These are phyloP conservation scores for Pheosia tremula DNA, from an alignment of 2,888 invertebrate species.

Conservation along the genomic window DNA sequence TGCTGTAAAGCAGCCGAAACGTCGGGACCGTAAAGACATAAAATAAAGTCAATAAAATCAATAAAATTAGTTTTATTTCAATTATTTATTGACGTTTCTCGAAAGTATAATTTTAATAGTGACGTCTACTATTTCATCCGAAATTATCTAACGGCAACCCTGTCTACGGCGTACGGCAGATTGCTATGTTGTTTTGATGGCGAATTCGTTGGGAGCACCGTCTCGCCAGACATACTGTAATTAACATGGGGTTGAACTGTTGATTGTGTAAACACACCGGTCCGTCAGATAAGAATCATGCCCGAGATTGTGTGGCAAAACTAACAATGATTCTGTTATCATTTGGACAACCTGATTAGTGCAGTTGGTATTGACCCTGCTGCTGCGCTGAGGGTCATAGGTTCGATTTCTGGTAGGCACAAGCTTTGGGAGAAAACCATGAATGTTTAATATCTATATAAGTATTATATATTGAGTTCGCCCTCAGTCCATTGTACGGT, in stretches of 20 bases:
- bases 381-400: too few relatives aligned
- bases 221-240: constrained; percentile 30
- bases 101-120: not conserved
- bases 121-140: not conserved
- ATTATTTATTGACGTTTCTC: not conserved
- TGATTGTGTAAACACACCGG: not conserved
- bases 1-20: too few relatives aligned
- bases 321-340: not conserved
- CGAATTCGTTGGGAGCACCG: constrained; percentile 15
- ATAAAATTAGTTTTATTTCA: too few relatives aligned
- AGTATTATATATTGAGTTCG: too few relatives aligned
- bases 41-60: too few relatives aligned
- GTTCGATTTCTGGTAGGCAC: too few relatives aligned
- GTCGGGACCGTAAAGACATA: too few relatives aligned
- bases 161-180: constrained; percentile 13
- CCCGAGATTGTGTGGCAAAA: not conserved
- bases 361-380: too few relatives aligned
- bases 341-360: too few relatives aligned
- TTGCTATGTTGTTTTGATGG: constrained; percentile 20
- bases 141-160: constrained; percentile 27
- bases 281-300: not conserved
- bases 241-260: constrained; percentile 21
- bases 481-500: too few relatives aligned
- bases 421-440: too few relatives aligned
- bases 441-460: too few relatives aligned